Percentiles rank a stretch among this genome's conserved stretches.
Evolutionary conservation across 2,888 invertebrate species (phyloP).

Genomic region (Caenorhabditis imperialis): DNA sequence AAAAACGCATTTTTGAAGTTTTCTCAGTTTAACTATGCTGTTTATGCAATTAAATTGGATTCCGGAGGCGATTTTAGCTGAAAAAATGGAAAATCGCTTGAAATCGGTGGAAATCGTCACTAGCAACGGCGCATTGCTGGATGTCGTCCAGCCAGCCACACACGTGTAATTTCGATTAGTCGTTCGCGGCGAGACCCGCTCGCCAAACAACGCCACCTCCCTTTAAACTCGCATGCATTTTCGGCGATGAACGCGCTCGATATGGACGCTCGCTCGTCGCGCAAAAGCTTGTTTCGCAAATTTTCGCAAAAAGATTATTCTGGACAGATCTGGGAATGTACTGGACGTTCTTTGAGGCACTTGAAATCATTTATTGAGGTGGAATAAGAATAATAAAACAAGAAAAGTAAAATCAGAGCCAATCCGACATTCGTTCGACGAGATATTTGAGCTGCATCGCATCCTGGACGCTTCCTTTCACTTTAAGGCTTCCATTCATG

Average conservation of each 20-base stretch:
- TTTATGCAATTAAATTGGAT: background rate
- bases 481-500: constrained; percentile 68
- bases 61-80: background rate
- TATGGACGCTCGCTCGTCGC: constrained; percentile 30
- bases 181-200: constrained; percentile 55
- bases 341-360: no score
- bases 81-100: constrained; percentile 19
- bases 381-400: background rate
- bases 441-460: constrained; percentile 71
- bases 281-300: constrained; percentile 30
- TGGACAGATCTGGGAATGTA: background rate
- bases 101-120: constrained; percentile 30
- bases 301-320: constrained; percentile 1
- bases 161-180: constrained; percentile 64
- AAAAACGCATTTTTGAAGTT: background rate
- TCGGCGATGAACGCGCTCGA: constrained; percentile 25
- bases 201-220: constrained; percentile 35
- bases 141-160: constrained; percentile 55
- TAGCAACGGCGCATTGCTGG: constrained; percentile 42
- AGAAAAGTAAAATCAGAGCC: constrained; percentile 31
- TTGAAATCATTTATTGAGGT: constrained; percentile 18
- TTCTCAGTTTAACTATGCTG: background rate
- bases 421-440: constrained; percentile 63
- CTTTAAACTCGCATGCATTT: constrained; percentile 39
- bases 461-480: constrained; percentile 69